Evolutionary conservation across 1,140 invertebrate genomes (phyloP), one percentile per base, ranked within the genome.

Genomic region (Achatina immaculata): DNA sequence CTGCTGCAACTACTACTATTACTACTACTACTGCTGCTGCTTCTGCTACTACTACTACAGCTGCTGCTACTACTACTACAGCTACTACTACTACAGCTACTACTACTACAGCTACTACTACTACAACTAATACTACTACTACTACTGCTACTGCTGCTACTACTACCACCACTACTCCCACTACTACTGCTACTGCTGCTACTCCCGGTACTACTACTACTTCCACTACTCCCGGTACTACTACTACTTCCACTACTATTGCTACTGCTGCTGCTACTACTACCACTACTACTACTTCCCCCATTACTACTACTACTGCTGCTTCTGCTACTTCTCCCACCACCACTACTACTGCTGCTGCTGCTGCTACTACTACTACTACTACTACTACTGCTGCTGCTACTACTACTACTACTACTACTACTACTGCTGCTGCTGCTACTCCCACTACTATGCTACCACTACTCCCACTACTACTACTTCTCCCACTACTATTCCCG

Each of bases 261-360:
- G 6, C 38, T 73, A 7, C 71, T 45, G 11, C 71, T 73, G 2
- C 71, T 73, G 16, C 71, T 73, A 7, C 42, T 73, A 43, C 71
- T 73, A 7, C 42, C 9, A 7, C 43, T 73, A 6, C 40, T 73
- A 7, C 43, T 73, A 34, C 40, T 73, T 28, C 43, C 43, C 2
- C 40, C 28, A 28, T n/a, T 73, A 2, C 42, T 73, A 6, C 71
- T 73, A 2, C 38, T 68, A 3, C 66, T 68, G 6, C 24, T 40
- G 2, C 31, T 68, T 6, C 31, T 36, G 3, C 66, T 68, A 7
- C 38, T 68, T 31, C 66, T 68, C 11, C 38, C n/a, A 7, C 28
- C 36, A 7, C 38, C 36, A 9, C 66, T 68, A 14, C 38, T 68
- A 3, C 31, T 68, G 14, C 38, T 40, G 2, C 66, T 68, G 4